Base-by-base conservation (phyloP, 2,888 invertebrate species). In the Gymnoscelis rufifasciata region DNA sequence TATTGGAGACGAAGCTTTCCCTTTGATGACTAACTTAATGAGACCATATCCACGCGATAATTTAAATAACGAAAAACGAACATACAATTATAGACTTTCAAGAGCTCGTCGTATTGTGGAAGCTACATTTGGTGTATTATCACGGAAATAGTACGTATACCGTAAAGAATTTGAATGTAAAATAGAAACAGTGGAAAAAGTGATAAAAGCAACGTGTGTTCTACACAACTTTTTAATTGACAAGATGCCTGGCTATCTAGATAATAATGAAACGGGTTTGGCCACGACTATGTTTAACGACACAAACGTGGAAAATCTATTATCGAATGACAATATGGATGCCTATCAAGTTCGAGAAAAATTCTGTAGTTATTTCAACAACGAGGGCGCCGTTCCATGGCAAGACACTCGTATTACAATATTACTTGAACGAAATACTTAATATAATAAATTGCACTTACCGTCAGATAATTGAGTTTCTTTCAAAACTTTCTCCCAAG, bases 81-180 rank as follows among this genome's bases (percentile, higher is more conserved):
- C 28, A 54, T 62, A 27, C 36, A 62, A 62, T 46, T 59, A 58
- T 38, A 47, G 62, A 55, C 45, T 59, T 15, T 55, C 51, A 41
- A 48, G 54, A 29, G 57, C 57, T 14, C 55, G 57, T 47, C 51
- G 56, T 23, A 56, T 55, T 47, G 55, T 60, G n/a, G 60, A 57
- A 51, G 51, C 54, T 42, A 55, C 60, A 42, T 60, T 58, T 42
- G 57, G 56, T 31, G 52, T 60, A 53, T 43, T 60, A 48, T 19
- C 54, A 38, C 42, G 54, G 37, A 57, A 54, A 50, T 59, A 54
- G 54, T 50, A 36, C 42, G 57, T 55, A 38, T 57, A 57, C 40
- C 49, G 45, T 31, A 52, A 52, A 48, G 47, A 51, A 37, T 53
- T 51, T 38, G 50, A 53, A 49, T 51, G 51, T 40, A 44, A 40